Evolutionary conservation across 2,113 vertebrate genomes (phyloP).

Genomic region (Plestiodon gilberti): DNA sequence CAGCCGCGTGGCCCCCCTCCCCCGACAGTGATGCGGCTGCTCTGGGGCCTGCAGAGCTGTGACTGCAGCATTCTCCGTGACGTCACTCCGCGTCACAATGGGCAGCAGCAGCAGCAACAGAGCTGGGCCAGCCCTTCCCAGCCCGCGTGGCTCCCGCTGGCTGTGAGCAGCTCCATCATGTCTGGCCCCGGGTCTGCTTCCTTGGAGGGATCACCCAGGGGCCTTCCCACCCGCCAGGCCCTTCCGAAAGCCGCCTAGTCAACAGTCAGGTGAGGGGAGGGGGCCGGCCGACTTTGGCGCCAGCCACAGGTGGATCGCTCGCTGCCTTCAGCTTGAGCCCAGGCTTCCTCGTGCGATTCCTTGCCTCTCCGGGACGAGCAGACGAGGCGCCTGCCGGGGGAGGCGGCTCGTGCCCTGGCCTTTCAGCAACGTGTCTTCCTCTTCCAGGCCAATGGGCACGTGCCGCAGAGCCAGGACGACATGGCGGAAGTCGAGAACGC

Average conservation of each 20-base stretch:
- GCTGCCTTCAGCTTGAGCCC: too few species aligned
- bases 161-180: neutral
- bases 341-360: neutral
- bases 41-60: neutral
- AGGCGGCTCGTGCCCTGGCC: neutral
- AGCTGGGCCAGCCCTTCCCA: neutral
- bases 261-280: neutral
- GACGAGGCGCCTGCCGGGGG: too few species aligned
- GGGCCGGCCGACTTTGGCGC: neutral
- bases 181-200: neutral
- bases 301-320: neutral
- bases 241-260: neutral
- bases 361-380: neutral
- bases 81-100: neutral
- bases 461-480: constrained; percentile 69
- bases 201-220: neutral
- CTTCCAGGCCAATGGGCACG: constrained; percentile 70
- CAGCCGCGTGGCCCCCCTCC: neutral
- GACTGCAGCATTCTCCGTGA: neutral
- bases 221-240: neutral
- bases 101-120: neutral
- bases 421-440: constrained; percentile 36
- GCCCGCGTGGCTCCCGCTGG: neutral
- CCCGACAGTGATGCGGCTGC: neutral
- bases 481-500: constrained; percentile 65